Conservation (phyloP, 2,113 vertebrate genomes). For the Oceanodroma tethys region DNA sequence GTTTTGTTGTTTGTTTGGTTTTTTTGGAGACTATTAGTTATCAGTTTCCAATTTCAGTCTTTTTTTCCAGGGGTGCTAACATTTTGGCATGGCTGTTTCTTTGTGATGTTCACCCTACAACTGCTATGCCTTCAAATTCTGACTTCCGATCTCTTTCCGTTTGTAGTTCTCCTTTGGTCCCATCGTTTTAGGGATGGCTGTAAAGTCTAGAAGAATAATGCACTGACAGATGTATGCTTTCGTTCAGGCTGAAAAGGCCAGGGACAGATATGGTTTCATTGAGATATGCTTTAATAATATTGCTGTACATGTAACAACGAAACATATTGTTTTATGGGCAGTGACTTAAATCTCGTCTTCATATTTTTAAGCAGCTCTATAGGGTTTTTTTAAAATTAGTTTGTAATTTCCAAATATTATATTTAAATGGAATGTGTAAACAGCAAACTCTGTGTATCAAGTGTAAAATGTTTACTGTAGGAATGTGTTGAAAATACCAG, state of each 20-base stretch:
- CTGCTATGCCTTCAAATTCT: not conserved
- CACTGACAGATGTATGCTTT: not conserved
- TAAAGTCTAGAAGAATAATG: not conserved
- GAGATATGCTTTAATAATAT: not conserved
- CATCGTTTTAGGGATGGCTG: not conserved
- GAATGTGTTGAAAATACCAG: not conserved
- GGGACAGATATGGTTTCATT: not conserved
- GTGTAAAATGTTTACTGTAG: slow-evolving; percentile 13
- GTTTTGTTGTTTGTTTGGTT: not conserved
- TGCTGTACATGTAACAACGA: not conserved
- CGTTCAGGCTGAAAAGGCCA: not conserved
- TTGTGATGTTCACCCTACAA: not conserved
- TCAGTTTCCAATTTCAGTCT: not conserved
- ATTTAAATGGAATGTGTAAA: not conserved
- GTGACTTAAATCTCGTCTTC: not conserved
- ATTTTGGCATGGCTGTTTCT: not conserved
- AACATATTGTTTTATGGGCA: not conserved
- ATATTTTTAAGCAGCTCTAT: not conserved
- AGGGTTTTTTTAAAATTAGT: not conserved
- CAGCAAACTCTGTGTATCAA: not conserved
- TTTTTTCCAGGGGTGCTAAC: not conserved
- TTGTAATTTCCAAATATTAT: not conserved
- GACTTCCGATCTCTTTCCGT: not conserved
- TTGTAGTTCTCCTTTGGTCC: not conserved
- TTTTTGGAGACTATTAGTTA: not conserved